These are phyloP conservation scores for Syngnathus floridae DNA, from an alignment of 2,113 vertebrate genomes.

Conservation along the genomic window DNA sequence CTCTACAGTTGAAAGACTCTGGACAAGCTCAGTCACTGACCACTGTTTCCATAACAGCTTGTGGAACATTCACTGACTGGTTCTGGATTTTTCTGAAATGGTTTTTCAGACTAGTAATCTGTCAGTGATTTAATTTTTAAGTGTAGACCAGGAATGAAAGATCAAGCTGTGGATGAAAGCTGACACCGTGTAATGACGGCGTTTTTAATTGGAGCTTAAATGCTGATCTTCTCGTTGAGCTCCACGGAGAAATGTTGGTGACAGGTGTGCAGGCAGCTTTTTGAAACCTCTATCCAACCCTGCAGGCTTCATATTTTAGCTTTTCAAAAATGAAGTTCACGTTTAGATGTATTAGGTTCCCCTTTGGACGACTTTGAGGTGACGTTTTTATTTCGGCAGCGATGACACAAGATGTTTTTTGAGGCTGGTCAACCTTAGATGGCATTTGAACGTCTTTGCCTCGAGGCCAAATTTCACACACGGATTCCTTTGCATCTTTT, in stretches of 20 bases:
- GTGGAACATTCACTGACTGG: background rate
- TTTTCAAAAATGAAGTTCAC: constrained; percentile 37
- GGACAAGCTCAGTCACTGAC: background rate
- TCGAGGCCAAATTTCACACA: constrained; percentile 54
- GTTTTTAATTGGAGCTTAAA: constrained; percentile 13
- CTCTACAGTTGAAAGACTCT: background rate
- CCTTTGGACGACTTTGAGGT: constrained; percentile 53
- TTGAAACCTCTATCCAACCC: constrained; percentile 20
- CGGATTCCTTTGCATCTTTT: constrained; percentile 45
- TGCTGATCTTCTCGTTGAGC: constrained; percentile 25
- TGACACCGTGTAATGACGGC: constrained; percentile 14
- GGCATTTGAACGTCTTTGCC: constrained; percentile 14
- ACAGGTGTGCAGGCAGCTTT: constrained; percentile 28
- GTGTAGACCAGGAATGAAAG: background rate
- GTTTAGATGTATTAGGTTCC: constrained; percentile 37
- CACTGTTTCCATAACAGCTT: background rate
- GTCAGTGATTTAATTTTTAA: background rate
- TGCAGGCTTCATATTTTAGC: constrained; percentile 50
- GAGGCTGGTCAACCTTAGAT: constrained; percentile 8
- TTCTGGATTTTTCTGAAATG: constrained; percentile 36
- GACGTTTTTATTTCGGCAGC: constrained; percentile 38
- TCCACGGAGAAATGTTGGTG: constrained; percentile 15
- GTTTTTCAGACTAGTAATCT: background rate
- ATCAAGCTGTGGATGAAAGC: constrained; percentile 7
- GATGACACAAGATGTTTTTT: constrained; percentile 12